Percentiles rank a stretch among this genome's conserved stretches.
Evolutionary conservation across 2,113 vertebrate species (phyloP).

Genomic region (Acanthochromis polyacanthus): DNA sequence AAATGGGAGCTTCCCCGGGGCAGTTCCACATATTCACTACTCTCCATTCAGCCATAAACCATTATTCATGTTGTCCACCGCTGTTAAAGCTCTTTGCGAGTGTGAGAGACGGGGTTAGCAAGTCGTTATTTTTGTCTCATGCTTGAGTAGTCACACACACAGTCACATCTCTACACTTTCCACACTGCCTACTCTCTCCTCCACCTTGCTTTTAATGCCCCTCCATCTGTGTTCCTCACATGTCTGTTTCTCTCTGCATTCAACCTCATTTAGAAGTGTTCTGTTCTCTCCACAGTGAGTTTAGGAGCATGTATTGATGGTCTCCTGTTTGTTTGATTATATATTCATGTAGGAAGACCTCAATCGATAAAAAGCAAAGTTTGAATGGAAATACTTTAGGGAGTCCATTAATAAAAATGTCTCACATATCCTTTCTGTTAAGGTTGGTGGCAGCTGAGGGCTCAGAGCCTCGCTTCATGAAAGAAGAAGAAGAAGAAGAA

Average conservation of each 20-base stretch:
- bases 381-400: not conserved
- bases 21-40: slow-evolving; percentile 36
- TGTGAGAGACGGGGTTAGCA: slow-evolving; percentile 34
- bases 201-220: slow-evolving; percentile 9
- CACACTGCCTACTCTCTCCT: slow-evolving; percentile 25
- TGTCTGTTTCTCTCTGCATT: not conserved
- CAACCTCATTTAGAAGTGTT: not conserved
- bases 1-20: slow-evolving; percentile 45
- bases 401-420: no score
- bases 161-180: slow-evolving; percentile 26
- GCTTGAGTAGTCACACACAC: slow-evolving; percentile 43
- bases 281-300: not conserved
- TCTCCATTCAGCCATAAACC: slow-evolving; percentile 45
- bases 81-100: slow-evolving; percentile 44
- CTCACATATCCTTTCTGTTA: not conserved
- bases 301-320: not conserved
- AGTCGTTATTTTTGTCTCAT: slow-evolving; percentile 55
- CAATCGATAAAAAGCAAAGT: not conserved
- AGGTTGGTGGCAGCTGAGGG: slow-evolving; percentile 92
- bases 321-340: not conserved
- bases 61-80: slow-evolving; percentile 48
- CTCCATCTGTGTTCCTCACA: slow-evolving; percentile 38
- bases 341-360: not conserved
- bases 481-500: slow-evolving; percentile 81
- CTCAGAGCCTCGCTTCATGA: slow-evolving; percentile 86